Evolutionary conservation across 1,140 invertebrate genomes (phyloP).

Genomic region (Scaptomyza graminum): DNA sequence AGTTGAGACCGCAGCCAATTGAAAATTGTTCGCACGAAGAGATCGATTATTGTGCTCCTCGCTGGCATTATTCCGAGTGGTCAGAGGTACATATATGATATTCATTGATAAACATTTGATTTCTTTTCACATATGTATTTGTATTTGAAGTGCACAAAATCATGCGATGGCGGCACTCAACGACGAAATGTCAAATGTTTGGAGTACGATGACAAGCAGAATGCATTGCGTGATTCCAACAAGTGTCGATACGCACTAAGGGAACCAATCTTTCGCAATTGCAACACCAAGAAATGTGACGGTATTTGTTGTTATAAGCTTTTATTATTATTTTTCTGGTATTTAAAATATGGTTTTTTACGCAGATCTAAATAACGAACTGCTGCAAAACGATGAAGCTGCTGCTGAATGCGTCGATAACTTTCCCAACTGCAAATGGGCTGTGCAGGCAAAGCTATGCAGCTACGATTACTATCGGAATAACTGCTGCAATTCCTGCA

Average conservation of each 20-base stretch:
- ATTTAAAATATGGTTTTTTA: neutral
- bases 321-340: neutral
- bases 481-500: constrained; percentile 87
- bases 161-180: constrained; percentile 87
- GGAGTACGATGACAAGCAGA: constrained; percentile 84
- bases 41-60: constrained; percentile 85
- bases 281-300: constrained; percentile 87
- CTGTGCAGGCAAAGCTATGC: constrained; percentile 91
- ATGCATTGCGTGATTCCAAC: constrained; percentile 71
- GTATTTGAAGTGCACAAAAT: constrained; percentile 84
- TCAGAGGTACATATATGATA: constrained; percentile 82
- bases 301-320: constrained; percentile 29
- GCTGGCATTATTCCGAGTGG: constrained; percentile 88
- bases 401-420: constrained; percentile 87
- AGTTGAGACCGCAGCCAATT: constrained; percentile 62
- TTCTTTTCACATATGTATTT: neutral
- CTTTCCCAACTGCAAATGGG: constrained; percentile 89
- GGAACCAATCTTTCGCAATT: constrained; percentile 85
- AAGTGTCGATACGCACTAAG: constrained; percentile 85
- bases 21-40: constrained; percentile 84
- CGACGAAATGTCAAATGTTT: constrained; percentile 86
- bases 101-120: neutral
- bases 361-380: constrained; percentile 63
- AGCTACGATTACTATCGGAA: constrained; percentile 91
- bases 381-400: constrained; percentile 64